These are phyloP conservation scores for Labeo catla DNA, from an alignment of 2,113 vertebrate species.

Conservation along the genomic window DNA sequence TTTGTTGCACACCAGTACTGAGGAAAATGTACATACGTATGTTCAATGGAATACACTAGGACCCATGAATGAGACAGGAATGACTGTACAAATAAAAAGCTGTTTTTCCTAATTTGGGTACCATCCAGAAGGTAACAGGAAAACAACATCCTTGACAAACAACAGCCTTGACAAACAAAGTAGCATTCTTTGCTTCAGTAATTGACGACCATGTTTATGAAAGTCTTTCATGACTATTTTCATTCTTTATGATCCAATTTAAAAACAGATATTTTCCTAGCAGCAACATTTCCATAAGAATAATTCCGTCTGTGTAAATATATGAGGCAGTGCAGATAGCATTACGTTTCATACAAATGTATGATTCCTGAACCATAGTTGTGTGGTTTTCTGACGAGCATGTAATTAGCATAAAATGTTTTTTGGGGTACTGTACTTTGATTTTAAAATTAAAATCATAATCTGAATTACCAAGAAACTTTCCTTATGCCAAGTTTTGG, in stretches of 20 bases:
- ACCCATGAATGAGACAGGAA: not conserved
- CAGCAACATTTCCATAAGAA: slow-evolving; percentile 15
- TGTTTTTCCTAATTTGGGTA: not conserved
- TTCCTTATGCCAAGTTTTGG: not conserved
- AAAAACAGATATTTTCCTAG: not conserved
- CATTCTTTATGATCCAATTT: not conserved
- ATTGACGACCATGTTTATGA: not conserved
- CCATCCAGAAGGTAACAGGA: not conserved
- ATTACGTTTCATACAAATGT: not conserved
- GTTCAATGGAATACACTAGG: not conserved
- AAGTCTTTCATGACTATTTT: not conserved
- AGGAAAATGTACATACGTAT: not conserved
- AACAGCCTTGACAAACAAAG: not conserved
- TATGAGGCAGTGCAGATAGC: not conserved
- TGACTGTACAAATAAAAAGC: not conserved
- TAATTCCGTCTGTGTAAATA: not conserved
- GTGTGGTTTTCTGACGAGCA: not conserved
- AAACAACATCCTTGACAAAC: no score
- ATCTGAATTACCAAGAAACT: not conserved
- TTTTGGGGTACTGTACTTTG: no score
- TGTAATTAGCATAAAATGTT: not conserved
- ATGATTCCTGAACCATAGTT: not conserved
- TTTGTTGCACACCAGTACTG: not conserved
- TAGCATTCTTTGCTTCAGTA: not conserved
- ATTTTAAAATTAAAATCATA: not conserved